These are phyloP conservation scores for Eretmocerus hayati DNA, from an alignment of 2,888 invertebrate genomes.

Conservation along the genomic window DNA sequence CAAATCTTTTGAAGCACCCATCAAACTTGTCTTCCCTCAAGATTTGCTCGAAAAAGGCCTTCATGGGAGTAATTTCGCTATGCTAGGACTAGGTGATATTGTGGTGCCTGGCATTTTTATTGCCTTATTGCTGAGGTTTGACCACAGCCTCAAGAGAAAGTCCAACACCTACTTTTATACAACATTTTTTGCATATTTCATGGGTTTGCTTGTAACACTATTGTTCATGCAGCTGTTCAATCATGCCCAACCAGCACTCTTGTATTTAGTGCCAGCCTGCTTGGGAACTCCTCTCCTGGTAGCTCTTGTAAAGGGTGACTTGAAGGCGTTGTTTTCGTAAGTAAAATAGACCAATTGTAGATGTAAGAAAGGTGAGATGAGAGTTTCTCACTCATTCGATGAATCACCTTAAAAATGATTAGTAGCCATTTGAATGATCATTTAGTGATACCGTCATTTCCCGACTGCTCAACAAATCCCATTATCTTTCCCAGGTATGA, in stretches of 20 bases:
- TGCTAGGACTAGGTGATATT: constrained; percentile 98
- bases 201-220: constrained; percentile 90
- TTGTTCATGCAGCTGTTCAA: constrained; percentile 97
- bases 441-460: no score
- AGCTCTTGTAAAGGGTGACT: constrained; percentile 83
- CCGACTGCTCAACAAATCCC: no score
- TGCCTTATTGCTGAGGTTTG: constrained; percentile 90
- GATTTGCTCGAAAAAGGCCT: constrained; percentile 91
- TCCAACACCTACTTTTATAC: constrained; percentile 82
- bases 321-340: constrained; percentile 84
- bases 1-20: constrained; percentile 97
- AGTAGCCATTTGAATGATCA: not conserved
- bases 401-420: no score
- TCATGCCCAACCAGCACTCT: constrained; percentile 94
- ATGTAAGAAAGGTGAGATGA: no score
- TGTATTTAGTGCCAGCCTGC: constrained; percentile 96
- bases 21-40: constrained; percentile 98
- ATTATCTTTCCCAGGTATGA: constrained; percentile 53
- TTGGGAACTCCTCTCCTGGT: constrained; percentile 82
- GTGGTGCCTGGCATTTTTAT: constrained; percentile 99
- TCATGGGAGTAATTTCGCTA: constrained; percentile 89
- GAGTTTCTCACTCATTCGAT: no score
- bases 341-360: constrained; percentile 46
- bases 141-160: constrained; percentile 77
- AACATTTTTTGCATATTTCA: constrained; percentile 86